A percentile compares a stretch with the other conserved stretches of the same genome.
Conservation (phyloP, 2,888 invertebrate genomes). For the Yponomeuta cagnagella region DNA sequence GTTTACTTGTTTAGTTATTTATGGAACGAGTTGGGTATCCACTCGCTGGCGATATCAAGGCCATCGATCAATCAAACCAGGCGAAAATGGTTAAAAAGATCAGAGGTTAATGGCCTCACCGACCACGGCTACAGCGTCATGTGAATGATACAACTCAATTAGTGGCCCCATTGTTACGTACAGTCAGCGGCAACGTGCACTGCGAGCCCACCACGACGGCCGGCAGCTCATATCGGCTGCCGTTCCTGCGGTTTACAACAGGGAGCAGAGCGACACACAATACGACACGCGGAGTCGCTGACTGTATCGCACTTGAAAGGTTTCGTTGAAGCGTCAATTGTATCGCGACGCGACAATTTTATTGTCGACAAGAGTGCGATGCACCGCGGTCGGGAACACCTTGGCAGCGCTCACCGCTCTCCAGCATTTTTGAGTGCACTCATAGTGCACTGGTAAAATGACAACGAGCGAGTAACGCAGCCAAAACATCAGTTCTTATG, state of each 20-base stretch:
- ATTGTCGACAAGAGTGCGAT: neutral
- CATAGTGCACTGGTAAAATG: too few species aligned
- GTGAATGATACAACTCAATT: too few species aligned
- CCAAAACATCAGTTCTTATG: too few species aligned
- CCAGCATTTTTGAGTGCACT: neutral
- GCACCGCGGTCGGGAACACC: neutral
- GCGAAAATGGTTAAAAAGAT: neutral
- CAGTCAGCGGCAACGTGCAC: too few species aligned
- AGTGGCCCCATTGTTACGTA: too few species aligned
- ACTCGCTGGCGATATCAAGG: neutral
- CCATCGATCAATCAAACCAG: neutral
- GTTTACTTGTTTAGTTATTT: conserved; percentile 1
- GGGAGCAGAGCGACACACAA: too few species aligned
- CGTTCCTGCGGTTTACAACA: too few species aligned
- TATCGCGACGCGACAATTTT: neutral
- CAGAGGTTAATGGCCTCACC: neutral
- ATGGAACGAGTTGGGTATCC: neutral
- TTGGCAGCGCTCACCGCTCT: neutral
- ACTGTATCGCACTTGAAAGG: neutral
- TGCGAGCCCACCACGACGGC: too few species aligned
- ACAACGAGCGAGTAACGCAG: too few species aligned
- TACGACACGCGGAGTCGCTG: too few species aligned
- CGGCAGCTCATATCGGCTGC: too few species aligned
- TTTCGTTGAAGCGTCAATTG: neutral
- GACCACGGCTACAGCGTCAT: neutral